A percentile compares a stretch with the other conserved stretches of the same genome.
These are phyloP conservation scores for Ataeniobius toweri DNA, from an alignment of 2,797 vertebrate species.

Conservation along the genomic window DNA sequence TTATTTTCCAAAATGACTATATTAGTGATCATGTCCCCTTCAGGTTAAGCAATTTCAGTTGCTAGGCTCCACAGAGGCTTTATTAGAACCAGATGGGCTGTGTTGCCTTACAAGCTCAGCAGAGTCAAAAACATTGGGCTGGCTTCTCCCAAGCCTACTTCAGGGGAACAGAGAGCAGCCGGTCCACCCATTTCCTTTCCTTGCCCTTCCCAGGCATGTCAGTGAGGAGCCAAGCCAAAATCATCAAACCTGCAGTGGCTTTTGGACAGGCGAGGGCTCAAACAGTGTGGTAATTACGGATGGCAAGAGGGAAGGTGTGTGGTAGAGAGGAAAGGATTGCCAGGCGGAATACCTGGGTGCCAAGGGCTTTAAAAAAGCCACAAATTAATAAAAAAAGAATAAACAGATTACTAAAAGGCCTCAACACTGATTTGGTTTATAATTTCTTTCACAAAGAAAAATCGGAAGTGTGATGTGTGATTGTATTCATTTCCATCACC, in stretches of 20 bases:
- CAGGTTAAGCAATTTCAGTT: constrained; percentile 76
- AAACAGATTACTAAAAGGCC: constrained; percentile 66
- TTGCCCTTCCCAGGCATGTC: constrained; percentile 94
- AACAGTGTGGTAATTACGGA: constrained; percentile 82
- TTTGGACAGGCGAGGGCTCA: constrained; percentile 79
- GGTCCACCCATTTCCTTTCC: constrained; percentile 95
- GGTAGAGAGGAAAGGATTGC: constrained; percentile 68
- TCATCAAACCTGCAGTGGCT: constrained; percentile 86
- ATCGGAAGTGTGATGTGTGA: no score
- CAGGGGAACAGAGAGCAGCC: constrained; percentile 80
- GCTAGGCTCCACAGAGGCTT: constrained; percentile 73
- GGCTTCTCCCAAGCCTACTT: constrained; percentile 79
- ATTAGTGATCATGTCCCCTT: constrained; percentile 70
- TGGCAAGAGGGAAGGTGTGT: constrained; percentile 78
- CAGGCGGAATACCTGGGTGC: constrained; percentile 71
- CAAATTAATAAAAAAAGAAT: constrained; percentile 74
- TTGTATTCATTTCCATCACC: no score
- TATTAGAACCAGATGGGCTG: constrained; percentile 86
- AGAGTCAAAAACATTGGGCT: constrained; percentile 78
- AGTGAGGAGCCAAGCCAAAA: constrained; percentile 87
- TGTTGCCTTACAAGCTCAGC: constrained; percentile 74
- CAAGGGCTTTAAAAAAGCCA: constrained; percentile 75
- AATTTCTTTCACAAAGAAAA: no score
- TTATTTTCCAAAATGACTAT: constrained; percentile 65
- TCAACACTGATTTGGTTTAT: constrained; percentile 25